A percentile compares a stretch with the other conserved stretches of the same genome.
Evolutionary conservation across 2,888 invertebrate species (phyloP).

Genomic region (Leptodirus hochenwartii): DNA sequence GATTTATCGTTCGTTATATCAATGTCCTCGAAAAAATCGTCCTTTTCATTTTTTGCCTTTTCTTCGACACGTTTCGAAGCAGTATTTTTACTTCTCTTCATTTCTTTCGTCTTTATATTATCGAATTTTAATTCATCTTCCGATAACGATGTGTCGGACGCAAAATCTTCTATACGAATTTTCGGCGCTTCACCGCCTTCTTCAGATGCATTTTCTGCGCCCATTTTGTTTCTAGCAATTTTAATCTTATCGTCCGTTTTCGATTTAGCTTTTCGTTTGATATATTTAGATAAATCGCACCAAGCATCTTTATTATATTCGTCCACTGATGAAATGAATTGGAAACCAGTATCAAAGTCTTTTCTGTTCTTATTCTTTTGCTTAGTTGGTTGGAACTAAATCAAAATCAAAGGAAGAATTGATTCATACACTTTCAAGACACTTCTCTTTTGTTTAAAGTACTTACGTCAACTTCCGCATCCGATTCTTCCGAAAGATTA

Average conservation of each 20-base stretch:
- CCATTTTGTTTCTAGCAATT: conserved; percentile 28
- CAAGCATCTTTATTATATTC: conserved; percentile 71
- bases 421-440: neutral
- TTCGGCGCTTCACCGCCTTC: conserved; percentile 28
- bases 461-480: conserved; percentile 59
- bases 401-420: conserved; percentile 12
- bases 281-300: conserved; percentile 62
- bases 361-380: conserved; percentile 45
- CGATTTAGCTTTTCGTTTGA: conserved; percentile 59
- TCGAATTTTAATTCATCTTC: conserved; percentile 64
- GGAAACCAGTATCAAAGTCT: conserved; percentile 65
- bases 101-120: conserved; percentile 46
- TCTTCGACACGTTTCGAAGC: conserved; percentile 26
- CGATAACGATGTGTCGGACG: conserved; percentile 45
- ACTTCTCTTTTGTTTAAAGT: neutral
- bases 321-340: conserved; percentile 57
- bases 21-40: conserved; percentile 44
- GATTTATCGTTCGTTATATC: conserved; percentile 44
- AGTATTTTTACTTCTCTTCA: conserved; percentile 31
- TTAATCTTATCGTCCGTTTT: conserved; percentile 75
- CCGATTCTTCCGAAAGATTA: conserved; percentile 64
- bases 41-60: conserved; percentile 31
- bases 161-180: conserved; percentile 28
- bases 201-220: conserved; percentile 27
- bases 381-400: conserved; percentile 69